phyloP scores from a whole-genome alignment of 2,797 vertebrate species.

The Phalanger gymnotis region DNA sequence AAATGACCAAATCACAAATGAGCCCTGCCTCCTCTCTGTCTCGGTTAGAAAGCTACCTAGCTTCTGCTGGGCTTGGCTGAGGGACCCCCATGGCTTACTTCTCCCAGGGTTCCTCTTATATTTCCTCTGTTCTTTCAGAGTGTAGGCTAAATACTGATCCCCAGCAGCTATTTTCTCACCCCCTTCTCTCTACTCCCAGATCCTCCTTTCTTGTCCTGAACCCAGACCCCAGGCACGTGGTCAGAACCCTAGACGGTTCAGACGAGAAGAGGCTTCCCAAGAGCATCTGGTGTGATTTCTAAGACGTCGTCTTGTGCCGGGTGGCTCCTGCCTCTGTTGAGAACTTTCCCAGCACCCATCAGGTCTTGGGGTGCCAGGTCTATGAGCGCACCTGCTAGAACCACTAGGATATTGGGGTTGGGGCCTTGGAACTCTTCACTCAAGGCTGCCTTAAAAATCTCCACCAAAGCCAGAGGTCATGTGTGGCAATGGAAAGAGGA shows the following conservation, averaged over 20 bases:
- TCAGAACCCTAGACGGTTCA: not conserved
- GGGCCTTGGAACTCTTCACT: not conserved
- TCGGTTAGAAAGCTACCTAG: not conserved
- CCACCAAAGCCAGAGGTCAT: not conserved
- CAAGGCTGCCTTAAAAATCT: not conserved
- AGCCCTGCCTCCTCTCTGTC: not conserved
- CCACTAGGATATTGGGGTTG: not conserved
- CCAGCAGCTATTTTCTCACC: not conserved
- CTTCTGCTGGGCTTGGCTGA: not conserved
- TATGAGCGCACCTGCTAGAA: not conserved
- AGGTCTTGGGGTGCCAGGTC: not conserved
- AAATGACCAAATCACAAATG: too few species aligned
- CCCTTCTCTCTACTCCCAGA: not conserved
- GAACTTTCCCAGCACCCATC: not conserved
- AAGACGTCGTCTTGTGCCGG: not conserved
- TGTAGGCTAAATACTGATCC: not conserved
- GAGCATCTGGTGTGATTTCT: not conserved
- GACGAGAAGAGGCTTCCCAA: not conserved
- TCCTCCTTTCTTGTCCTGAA: not conserved
- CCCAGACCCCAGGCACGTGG: not conserved
- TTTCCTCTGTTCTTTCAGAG: not conserved
- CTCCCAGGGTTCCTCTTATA: not conserved
- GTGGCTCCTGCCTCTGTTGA: not conserved
- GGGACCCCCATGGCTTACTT: not conserved
- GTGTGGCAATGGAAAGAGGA: not conserved